Percentiles rank a stretch among this genome's conserved stretches.
phyloP scores from a whole-genome alignment of 2,113 vertebrate genomes.

The Mus spicilegus region DNA sequence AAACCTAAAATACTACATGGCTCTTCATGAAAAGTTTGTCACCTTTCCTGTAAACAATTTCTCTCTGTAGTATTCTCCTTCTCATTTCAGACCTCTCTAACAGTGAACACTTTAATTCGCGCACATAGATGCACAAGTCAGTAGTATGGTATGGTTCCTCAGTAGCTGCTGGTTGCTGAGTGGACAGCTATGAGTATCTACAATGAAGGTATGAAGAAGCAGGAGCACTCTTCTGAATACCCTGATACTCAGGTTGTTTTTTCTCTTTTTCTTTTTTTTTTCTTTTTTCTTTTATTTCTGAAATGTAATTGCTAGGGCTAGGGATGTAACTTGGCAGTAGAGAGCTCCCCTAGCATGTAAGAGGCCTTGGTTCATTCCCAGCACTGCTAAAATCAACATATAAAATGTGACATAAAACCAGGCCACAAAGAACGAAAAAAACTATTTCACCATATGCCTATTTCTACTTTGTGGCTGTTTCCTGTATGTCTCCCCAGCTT shows the following conservation, averaged over 20 bases:
- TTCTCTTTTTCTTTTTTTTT: neutral
- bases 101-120: neutral
- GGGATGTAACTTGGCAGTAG: neutral
- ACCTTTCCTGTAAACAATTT: neutral
- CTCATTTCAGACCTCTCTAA: neutral
- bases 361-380: neutral
- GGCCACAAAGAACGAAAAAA: slow-evolving; percentile 1
- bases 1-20: slow-evolving; percentile 10
- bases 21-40: neutral
- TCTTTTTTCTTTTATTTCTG: neutral
- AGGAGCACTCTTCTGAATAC: slow-evolving; percentile 6
- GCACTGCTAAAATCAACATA: neutral
- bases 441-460: slow-evolving; percentile 13
- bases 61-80: neutral
- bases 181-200: neutral
- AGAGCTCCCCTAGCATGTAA: neutral
- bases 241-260: neutral
- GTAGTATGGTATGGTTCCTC: neutral
- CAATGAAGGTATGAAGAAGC: neutral
- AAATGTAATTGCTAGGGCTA: slow-evolving; percentile 19
- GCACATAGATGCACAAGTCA: neutral
- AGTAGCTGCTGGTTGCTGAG: neutral
- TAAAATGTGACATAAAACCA: neutral
- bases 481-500: slow-evolving; percentile 2
- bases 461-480: neutral